Base-by-base conservation (phyloP, 2,113 vertebrate species). In the Abramis brama region DNA sequence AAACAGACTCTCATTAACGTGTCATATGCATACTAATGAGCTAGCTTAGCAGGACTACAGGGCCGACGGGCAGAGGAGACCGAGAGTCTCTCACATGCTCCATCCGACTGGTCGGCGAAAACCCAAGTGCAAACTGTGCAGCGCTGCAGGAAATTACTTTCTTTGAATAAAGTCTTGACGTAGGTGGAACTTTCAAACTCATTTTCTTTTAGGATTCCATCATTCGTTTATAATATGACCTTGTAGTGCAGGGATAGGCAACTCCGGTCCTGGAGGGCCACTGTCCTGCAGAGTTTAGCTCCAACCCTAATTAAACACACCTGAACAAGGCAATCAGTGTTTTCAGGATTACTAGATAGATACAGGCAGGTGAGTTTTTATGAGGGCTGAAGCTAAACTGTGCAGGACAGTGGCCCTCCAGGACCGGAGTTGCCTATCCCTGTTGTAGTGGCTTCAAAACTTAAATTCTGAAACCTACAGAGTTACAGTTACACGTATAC, bases 1-100 rank as follows among this genome's bases (percentile, higher is more conserved):
- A 88, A 85, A 83, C 79, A 39, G 39, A 45, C 23, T 59, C 55
- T 73, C 74, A 71, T 86, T 81, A 86, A 57, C 15, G 19, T 85
- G 85, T 85, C 43, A 85, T 55, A n/a, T 9, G n/a, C 25, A 84
- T 82, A 47, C 36, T 71, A 85, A 86, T 71, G 45, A 82, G 52
- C 25, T n/a, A 45, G 25, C 68, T 55, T 79, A 59, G 76, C 85
- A 74, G 52, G n/a, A 76, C n/a, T 25, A 66, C 71, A 66, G 77
- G 36, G 47, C 83, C 45, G 68, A 59, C 11, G 71, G 45, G 71
- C 70, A 45, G 73, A 45, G 45, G 10, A 71, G 64, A 52, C 13
- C 8, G 8, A 21, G 12, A 50, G 25, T 73, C 36, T 83, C 66
- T 83, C 27, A 23, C 79, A 81, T 66, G 77, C 36, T 79, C 11